Base-by-base conservation (phyloP, 2,113 vertebrate species). In the Carollia perspicillata region DNA sequence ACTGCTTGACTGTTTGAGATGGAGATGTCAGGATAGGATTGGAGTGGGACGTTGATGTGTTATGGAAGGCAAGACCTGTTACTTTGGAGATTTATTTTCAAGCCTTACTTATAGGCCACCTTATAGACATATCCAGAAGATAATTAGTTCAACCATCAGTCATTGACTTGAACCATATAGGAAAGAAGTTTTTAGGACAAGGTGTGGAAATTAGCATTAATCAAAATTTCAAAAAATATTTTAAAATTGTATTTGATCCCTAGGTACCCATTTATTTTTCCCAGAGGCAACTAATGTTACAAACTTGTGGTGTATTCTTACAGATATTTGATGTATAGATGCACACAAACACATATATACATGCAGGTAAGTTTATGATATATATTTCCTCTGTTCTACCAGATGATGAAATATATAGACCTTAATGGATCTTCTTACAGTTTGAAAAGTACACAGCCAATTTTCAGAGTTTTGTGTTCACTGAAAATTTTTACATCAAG, bases 161-260 rank as follows among this genome's bases (percentile, higher is more conserved):
- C 35, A 79, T 47, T 47, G 51, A 42, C 60, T 88, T 87, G 86
- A 84, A 65, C 40, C 17, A 88, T 6, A 1, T 13, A 92, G 68
- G 10, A 93, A 94, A 86, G 22, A 87, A 77, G 83, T 33, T 78
- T 94, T 78, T 94, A 84, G 16, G 30, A 78, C 49, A 20, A 78
- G 9, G 3, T 71, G 5, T 69, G 11, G 26, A 81, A 85, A 23
- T 86, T 37, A 51, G 17, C 30, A 44, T 89, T 66, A 89, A 37
- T 74, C 3, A 30, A 66, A 66, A 58, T 13, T 28, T 58, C 8
- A 22, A 65, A 75, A 42, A 75, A 35, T 42, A 53, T 20, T 79
- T 83, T 23, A 49, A 81, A 90, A 11, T 69, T 75, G 2, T 75
- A 51, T 75, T 63, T 81, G 66, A 84, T 30, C 10, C 13, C 16